phyloP scores from a whole-genome alignment of 2,113 vertebrate genomes.

The Tychaedon coryphoeus region DNA sequence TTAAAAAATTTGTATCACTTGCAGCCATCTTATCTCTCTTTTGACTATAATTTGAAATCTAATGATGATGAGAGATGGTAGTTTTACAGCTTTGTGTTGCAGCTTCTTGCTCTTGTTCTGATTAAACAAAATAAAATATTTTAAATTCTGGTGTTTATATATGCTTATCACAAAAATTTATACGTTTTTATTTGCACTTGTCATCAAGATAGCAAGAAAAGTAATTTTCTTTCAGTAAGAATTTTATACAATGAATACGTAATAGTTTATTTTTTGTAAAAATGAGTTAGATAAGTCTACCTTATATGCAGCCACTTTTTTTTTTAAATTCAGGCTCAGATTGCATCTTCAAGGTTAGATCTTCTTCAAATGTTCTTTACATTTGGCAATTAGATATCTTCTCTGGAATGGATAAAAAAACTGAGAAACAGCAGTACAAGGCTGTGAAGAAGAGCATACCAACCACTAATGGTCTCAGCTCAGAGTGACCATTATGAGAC shows the following conservation, averaged over 20 bases:
- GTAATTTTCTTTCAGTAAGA: neutral
- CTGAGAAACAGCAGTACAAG: neutral
- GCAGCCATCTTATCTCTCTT: neutral
- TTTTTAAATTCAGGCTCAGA: neutral
- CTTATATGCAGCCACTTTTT: neutral
- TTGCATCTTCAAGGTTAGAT: neutral
- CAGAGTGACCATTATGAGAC: neutral
- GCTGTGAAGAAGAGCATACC: neutral
- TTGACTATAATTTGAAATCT: neutral
- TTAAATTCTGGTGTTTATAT: neutral
- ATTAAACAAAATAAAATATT: neutral
- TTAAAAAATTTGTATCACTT: neutral
- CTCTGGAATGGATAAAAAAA: neutral
- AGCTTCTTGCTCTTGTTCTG: neutral
- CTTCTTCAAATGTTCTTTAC: neutral
- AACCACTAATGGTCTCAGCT: neutral
- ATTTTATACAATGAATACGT: neutral
- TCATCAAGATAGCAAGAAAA: neutral
- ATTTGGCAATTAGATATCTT: neutral
- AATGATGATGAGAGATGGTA: neutral
- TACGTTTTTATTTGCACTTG: neutral
- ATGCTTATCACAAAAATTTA: neutral
- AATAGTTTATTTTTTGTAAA: neutral
- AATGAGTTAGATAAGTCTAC: neutral
- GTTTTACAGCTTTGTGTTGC: neutral